These are phyloP conservation scores for Mus spretus DNA, from an alignment of 2,797 vertebrate genomes.

Conservation along the genomic window DNA sequence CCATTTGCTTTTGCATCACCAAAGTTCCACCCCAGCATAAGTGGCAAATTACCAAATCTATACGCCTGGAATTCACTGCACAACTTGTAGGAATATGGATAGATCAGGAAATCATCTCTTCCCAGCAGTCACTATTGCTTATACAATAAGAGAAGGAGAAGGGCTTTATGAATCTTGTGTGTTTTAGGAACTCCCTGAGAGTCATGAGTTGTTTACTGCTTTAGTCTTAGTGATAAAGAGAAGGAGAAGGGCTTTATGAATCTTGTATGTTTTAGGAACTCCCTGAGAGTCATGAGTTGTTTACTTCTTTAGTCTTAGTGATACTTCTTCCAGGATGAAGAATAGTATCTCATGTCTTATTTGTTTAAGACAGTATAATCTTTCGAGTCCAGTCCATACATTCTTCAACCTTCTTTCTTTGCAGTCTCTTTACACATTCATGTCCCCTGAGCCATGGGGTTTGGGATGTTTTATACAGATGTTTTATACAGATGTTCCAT, in stretches of 20 bases:
- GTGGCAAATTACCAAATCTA: background rate
- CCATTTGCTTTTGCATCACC: background rate
- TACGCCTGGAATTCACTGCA: background rate
- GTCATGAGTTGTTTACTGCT: background rate
- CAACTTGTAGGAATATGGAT: too few relatives aligned
- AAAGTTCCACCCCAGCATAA: background rate
- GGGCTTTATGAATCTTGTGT: background rate
- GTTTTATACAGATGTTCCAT: background rate
- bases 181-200: background rate
- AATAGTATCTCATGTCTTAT: background rate
- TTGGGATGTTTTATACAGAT: too few relatives aligned
- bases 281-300: background rate
- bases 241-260: background rate
- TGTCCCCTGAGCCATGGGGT: background rate
- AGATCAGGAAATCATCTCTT: background rate
- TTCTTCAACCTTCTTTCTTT: background rate
- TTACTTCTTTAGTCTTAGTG: background rate
- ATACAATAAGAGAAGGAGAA: background rate
- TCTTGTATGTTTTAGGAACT: background rate
- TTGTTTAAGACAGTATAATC: too few relatives aligned
- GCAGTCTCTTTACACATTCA: background rate
- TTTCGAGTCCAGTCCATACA: background rate
- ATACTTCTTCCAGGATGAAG: background rate
- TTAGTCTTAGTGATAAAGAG: background rate
- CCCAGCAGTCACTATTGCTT: background rate